These are phyloP conservation scores for Antechinus flavipes DNA, from an alignment of 2,113 vertebrate genomes.

Conservation along the genomic window DNA sequence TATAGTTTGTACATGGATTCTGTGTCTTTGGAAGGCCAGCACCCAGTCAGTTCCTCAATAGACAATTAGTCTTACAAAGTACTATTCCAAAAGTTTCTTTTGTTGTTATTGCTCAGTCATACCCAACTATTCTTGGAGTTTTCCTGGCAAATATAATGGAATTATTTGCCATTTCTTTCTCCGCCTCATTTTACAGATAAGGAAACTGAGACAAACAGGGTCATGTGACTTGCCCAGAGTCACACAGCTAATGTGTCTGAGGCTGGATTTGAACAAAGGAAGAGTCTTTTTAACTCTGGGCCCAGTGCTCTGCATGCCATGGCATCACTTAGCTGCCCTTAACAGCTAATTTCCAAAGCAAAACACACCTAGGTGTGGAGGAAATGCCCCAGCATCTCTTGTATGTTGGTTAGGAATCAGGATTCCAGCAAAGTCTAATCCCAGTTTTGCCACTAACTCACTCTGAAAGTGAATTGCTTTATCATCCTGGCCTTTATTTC, in stretches of 20 bases:
- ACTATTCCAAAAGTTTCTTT: not conserved
- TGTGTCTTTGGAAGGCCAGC: not conserved
- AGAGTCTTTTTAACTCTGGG: not conserved
- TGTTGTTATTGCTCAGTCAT: not conserved
- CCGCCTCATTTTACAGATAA: not conserved
- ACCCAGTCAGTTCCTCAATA: not conserved
- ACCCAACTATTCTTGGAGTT: not conserved
- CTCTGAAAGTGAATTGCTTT: not conserved
- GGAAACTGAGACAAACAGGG: not conserved
- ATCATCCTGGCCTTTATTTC: not conserved
- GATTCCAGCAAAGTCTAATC: not conserved
- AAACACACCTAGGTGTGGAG: not conserved
- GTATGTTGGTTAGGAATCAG: not conserved
- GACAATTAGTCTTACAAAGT: not conserved
- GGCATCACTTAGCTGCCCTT: not conserved
- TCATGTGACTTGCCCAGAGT: not conserved
- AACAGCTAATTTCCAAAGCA: not conserved
- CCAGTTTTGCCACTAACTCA: not conserved
- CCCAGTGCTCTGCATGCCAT: not conserved
- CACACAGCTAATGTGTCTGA: not conserved
- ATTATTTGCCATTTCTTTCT: not conserved
- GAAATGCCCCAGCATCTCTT: not conserved
- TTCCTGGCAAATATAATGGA: not conserved
- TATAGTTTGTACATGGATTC: not conserved
- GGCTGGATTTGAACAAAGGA: not conserved